phyloP scores from a whole-genome alignment of 2,797 vertebrate genomes.

The Xiphorhynchus erythropygius region DNA sequence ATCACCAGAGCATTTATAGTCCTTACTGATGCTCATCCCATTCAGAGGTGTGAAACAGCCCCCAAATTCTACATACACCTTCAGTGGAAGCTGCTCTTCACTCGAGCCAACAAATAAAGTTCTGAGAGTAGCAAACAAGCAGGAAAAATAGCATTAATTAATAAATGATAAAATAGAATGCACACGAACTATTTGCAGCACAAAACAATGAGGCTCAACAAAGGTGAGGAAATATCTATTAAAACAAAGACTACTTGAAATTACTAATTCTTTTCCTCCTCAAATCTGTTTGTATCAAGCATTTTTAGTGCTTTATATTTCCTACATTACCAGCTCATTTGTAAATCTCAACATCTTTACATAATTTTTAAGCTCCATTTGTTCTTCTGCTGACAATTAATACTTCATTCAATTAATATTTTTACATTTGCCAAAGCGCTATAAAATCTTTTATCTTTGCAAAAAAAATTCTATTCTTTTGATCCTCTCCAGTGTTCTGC shows the following conservation, averaged over 20 bases:
- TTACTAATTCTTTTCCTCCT: not conserved
- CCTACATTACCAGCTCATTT: not conserved
- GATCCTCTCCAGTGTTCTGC: not conserved
- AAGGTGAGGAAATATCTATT: not conserved
- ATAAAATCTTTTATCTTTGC: not conserved
- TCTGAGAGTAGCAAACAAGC: not conserved
- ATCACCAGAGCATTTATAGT: rapidly evolving
- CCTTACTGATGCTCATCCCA: rapidly evolving
- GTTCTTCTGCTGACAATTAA: not conserved
- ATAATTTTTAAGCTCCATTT: not conserved
- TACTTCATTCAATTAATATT: not conserved
- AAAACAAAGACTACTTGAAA: not conserved
- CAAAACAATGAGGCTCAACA: not conserved
- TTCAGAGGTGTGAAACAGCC: not conserved
- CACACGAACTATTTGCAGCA: not conserved
- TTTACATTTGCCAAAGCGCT: not conserved
- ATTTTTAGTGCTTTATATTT: not conserved
- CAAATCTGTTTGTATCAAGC: not conserved
- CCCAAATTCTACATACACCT: rapidly evolving
- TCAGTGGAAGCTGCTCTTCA: not conserved
- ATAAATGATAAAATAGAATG: not conserved
- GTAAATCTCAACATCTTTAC: not conserved
- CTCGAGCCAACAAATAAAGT: not conserved
- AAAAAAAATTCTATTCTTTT: not conserved
- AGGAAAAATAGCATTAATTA: not conserved